Base-by-base conservation (phyloP, 1,140 invertebrate genomes). In the Zaprionus lachaisei region DNA sequence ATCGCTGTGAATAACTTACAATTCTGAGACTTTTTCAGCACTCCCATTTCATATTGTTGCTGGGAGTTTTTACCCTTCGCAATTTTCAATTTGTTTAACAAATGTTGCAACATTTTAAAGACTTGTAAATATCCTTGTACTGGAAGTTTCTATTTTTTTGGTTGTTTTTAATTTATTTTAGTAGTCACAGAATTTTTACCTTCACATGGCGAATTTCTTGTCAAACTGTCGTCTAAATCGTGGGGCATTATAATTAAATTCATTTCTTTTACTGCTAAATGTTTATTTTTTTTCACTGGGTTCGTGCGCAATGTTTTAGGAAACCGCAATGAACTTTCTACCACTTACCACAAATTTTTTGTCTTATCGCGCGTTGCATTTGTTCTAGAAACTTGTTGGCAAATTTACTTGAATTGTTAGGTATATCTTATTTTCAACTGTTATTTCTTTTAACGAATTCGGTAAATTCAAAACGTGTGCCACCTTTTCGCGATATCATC, bases 321-420 rank as follows among this genome's bases (percentile, higher is more conserved):
- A 76, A 86, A 85, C 83, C 83, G 54, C 82, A 84, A 11, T 55
- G 70, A 28, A 81, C 26, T 63, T 44, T 73, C 62, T 67, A 28
- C 12, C 28, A 34, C 34, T 64, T 65, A 72, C 77, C 80, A 74
- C 66, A 77, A 80, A 77, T 56, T 56, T 57, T 73, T 20, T 44
- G 28, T 70, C 51, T 76, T 71, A 71, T 79, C 62, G 24, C n/a
- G 56, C 15, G 2, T 28, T 64, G 51, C 2, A 15, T 47, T 49
- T 37, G 22, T 62, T 70, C 58, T 38, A 62, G 58, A 70, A 70
- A 26, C n/a, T 15, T 17, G 17, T 12, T 55, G 51, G 56, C 31
- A 66, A 57, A 60, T 62, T 34, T 55, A 17, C 34, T 47, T 5
- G 1, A 5, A 24, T 22, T 60, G 34, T 41, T 24, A 26, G 15